Evolutionary conservation across 2,113 vertebrate species (phyloP), one percentile per base, ranked within the genome.

Genomic region (Spheniscus mendiculus): DNA sequence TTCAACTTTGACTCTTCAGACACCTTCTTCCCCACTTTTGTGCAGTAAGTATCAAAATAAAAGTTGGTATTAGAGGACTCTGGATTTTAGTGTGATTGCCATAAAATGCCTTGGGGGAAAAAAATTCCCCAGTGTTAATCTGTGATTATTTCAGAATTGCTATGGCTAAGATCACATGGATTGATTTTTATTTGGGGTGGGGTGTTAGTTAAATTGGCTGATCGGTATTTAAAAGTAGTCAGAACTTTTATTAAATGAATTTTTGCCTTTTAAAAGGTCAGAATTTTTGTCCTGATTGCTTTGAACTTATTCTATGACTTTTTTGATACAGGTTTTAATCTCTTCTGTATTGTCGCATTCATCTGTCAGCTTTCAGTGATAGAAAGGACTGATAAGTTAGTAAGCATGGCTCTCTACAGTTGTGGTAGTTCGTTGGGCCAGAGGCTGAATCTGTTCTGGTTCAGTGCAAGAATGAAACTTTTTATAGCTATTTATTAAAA

Each of bases 1-100:
- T 89, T 99, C 99, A 11, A 97, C 98, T 87, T 98, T 99, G 98
- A 99, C 98, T n/a, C 98, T 99, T 56, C 99, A 99, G 98, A 99
- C 99, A 4, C 98, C 99, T 5, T 99, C 99, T 25, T 99, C 99
- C 90, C 98, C 99, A 11, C 99, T 99, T 89, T 97, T 99, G 61
- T 99, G 99, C 98, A 99, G 99, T 99, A 98, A 99, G 99, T 99
- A 97, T 47, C 78, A 26, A 20, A 34, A 17, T 32, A 15, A 3
- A 42, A 2, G 22, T 34, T 44, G 30, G 0, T 34, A 6, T 65
- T 15, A 0, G 7, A 27, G 53, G 53, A 42, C 0, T 32, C 36
- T 78, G 58, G 40, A 6, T 15, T 87, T 59, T 58, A 16, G 12
- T 18, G 29, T 8, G 12, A 14, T 38, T 73, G 34, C 14, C 11